These are phyloP conservation scores for Thalassaphorura encarpata DNA, from an alignment of 1,140 invertebrate genomes.

Conservation along the genomic window DNA sequence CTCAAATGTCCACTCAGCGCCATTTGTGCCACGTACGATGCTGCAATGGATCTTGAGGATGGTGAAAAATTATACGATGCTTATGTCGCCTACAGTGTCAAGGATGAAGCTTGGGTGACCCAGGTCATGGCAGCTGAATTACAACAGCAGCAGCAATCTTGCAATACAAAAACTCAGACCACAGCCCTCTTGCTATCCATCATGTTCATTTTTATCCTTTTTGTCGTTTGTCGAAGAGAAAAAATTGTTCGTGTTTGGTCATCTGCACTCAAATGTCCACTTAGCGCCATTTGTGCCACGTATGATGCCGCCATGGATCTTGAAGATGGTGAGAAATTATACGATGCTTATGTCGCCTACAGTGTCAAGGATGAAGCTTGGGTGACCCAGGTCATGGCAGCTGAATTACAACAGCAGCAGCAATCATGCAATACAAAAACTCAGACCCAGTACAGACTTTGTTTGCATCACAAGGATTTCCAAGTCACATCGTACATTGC, in stretches of 20 bases:
- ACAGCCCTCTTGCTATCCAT: no score
- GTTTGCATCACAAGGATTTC: constrained; percentile 76
- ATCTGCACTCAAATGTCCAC: no score
- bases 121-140: constrained; percentile 71
- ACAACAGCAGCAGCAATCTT: constrained; percentile 12
- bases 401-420: constrained; percentile 46
- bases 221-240: no score
- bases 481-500: constrained; percentile 71
- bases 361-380: constrained; percentile 81
- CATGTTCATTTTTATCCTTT: no score
- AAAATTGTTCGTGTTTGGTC: no score
- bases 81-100: constrained; percentile 80
- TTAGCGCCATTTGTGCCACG: no score
- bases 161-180: no score
- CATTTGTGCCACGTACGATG: no score
- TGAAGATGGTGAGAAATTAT: constrained; percentile 44
- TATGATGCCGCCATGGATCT: constrained; percentile 9
- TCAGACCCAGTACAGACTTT: constrained; percentile 57
- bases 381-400: constrained; percentile 71
- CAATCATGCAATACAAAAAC: no score
- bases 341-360: constrained; percentile 85
- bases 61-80: constrained; percentile 61
- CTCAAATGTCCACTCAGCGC: no score
- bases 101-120: constrained; percentile 78
- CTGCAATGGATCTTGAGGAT: no score